Evolutionary conservation across 2,797 vertebrate genomes (phyloP), one percentile per base, ranked within the genome.

Genomic region (Chelmon rostratus): DNA sequence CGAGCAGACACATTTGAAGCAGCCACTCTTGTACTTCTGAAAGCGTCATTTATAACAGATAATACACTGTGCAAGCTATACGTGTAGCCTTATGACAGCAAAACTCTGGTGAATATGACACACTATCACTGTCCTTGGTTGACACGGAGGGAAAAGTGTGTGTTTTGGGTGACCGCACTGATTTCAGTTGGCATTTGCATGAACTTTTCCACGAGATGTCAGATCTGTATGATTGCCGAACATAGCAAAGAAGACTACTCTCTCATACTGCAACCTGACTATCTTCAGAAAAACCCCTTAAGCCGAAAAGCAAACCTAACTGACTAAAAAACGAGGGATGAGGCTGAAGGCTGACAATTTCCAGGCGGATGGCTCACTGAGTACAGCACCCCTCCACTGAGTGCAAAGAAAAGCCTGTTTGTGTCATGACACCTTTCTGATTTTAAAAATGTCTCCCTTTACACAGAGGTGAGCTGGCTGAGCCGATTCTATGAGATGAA

Each of bases 351-450:
- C 16, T 62, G 76, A 68, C 82, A 25, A 58, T 86, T 86, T 84
- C 46, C 68, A 61, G 63, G 78, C 64, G 69, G 63, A 79, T 63
- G 77, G 73, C 46, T 81, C 73, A 69, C 80, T 73, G 81, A 90
- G 62, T 68, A 46, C 33, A 82, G n/a, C 44, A 57, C 52, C 71
- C 81, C 35, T 68, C 52, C 21, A 19, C 66, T 31, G 71, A 79
- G 73, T 54, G 76, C 59, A 63, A 83, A 83, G 75, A 78, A 73
- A 79, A 85, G 59, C 35, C 61, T 65, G 64, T 78, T 82, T 85
- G 73, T 82, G 80, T 85, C 82, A 76, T 69, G 75, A 85, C 71
- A 85, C 75, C 76, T 70, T 74, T 85, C 71, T 73, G 62, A 75
- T 66, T 76, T 79, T 56, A 64, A 63, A 82, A 80, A 84, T 56